A percentile compares a stretch with the other conserved stretches of the same genome.
These are phyloP conservation scores for Microcebus ravelobensis DNA, from an alignment of 2,113 vertebrate genomes.

Conservation along the genomic window DNA sequence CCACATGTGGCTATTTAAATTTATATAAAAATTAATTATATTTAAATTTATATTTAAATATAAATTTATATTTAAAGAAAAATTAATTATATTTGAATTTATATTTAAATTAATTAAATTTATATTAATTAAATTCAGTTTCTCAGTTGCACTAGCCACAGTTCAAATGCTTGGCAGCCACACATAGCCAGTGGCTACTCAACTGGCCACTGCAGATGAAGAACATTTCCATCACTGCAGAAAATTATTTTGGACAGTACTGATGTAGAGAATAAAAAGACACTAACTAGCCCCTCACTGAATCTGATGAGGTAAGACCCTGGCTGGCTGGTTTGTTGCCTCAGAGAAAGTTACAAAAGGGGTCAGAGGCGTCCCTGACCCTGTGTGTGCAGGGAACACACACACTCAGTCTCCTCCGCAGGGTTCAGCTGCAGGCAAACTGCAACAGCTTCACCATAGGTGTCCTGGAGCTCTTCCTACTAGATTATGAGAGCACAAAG, in stretches of 20 bases:
- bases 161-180: background rate
- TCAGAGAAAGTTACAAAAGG: background rate
- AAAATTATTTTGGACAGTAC: background rate
- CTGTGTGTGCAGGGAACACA: too few relatives aligned
- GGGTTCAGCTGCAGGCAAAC: background rate
- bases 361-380: background rate
- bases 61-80: too few relatives aligned
- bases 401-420: background rate
- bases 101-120: background rate
- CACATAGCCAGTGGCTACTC: background rate
- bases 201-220: background rate
- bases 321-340: background rate
- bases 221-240: background rate
- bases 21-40: background rate
- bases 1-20: background rate
- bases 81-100: background rate
- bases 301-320: background rate
- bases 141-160: background rate
- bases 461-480: background rate
- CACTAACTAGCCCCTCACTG: background rate
- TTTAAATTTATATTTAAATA: background rate
- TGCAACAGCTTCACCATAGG: background rate
- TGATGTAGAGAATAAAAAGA: background rate
- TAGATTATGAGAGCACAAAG: background rate
- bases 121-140: background rate